Evolutionary conservation across 1,140 invertebrate species (phyloP).

Genomic region (Radopholus similis): DNA sequence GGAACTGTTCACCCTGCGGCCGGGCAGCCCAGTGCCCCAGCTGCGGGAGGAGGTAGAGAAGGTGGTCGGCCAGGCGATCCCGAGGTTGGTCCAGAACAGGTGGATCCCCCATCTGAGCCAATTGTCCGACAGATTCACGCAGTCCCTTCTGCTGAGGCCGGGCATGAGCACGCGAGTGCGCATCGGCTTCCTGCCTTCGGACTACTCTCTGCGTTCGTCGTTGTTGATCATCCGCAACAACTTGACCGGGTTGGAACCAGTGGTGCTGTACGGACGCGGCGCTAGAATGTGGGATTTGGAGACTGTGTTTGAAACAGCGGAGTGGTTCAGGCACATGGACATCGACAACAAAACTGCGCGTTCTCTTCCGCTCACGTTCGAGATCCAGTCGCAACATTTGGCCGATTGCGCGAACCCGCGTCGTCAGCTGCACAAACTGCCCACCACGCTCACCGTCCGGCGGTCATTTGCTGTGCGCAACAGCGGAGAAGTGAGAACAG

Average conservation of each 20-base stretch:
- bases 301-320: not conserved
- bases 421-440: conserved; percentile 64
- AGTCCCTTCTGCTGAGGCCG: conserved; percentile 64
- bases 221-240: conserved; percentile 75
- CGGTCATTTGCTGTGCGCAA: conserved; percentile 82
- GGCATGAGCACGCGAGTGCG: conserved; percentile 63
- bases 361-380: conserved; percentile 74
- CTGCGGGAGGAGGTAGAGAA: conserved; percentile 63
- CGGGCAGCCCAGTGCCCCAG: conserved; percentile 60
- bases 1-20: conserved; percentile 62
- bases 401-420: conserved; percentile 70
- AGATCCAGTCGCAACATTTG: conserved; percentile 77
- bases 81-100: conserved; percentile 9
- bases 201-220: conserved; percentile 64
- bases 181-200: conserved; percentile 64
- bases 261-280: conserved; percentile 76
- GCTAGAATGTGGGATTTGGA: conserved; percentile 66
- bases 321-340: conserved; percentile 69
- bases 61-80: conserved; percentile 60
- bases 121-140: conserved; percentile 57
- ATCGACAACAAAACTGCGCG: conserved; percentile 83
- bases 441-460: conserved; percentile 74
- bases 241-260: conserved; percentile 80
- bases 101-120: not conserved
- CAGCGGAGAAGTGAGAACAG: conserved; percentile 67